Percentiles rank a stretch among this genome's conserved stretches.
Conservation (phyloP, 2,888 invertebrate genomes). For the Epinotia brunnichana region DNA sequence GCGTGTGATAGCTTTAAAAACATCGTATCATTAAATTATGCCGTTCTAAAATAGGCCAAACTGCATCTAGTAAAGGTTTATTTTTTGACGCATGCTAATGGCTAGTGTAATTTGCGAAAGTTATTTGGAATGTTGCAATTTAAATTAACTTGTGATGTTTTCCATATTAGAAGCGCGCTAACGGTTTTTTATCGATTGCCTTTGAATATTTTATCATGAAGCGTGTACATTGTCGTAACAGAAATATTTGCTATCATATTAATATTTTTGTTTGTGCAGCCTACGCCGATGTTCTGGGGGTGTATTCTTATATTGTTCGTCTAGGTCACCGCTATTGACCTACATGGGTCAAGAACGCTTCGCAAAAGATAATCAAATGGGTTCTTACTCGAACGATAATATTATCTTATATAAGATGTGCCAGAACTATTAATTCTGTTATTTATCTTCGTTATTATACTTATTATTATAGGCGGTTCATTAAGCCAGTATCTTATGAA, state of each 20-base stretch:
- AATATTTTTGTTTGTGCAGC: conserved; percentile 39
- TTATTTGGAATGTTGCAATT: conserved; percentile 16
- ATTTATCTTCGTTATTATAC: conserved; percentile 20
- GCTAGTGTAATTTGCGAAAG: not conserved
- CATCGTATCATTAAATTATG: not conserved
- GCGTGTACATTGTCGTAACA: conserved; percentile 23
- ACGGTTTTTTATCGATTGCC: conserved; percentile 17
- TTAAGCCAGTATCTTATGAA: not conserved
- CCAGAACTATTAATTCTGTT: conserved; percentile 33
- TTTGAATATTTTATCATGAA: conserved; percentile 35
- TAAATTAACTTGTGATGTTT: conserved; percentile 18
- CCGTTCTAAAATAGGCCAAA: not conserved
- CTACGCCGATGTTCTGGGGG: conserved; percentile 28
- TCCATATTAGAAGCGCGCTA: conserved; percentile 6
- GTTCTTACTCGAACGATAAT: conserved; percentile 25
- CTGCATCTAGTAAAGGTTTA: not conserved
- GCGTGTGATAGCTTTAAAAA: not conserved
- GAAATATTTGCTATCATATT: conserved; percentile 37
- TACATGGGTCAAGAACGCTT: conserved; percentile 33
- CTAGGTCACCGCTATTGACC: conserved; percentile 37
- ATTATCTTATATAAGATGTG: conserved; percentile 34
- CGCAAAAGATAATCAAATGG: conserved; percentile 40
- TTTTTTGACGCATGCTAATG: not conserved
- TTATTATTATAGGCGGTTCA: not conserved
- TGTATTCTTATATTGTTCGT: conserved; percentile 39